Evolutionary conservation across 2,113 vertebrate genomes (phyloP).

Genomic region (Hyla sarda): DNA sequence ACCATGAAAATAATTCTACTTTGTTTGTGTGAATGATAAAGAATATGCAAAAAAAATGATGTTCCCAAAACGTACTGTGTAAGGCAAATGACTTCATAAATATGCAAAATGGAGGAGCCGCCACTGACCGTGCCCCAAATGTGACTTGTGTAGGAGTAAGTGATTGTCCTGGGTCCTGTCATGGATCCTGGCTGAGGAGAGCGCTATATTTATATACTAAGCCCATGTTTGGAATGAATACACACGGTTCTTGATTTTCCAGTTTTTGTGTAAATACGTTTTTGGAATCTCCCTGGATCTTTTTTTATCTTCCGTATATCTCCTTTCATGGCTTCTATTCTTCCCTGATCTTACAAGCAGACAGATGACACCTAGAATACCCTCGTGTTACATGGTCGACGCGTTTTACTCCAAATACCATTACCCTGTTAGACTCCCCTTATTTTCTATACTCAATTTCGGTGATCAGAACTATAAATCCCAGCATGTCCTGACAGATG

Average conservation of each 20-base stretch:
- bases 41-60: conserved; percentile 14
- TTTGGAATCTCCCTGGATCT: background rate
- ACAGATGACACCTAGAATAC: background rate
- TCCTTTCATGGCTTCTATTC: background rate
- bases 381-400: too few relatives aligned
- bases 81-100: conserved; percentile 23
- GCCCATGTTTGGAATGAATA: background rate
- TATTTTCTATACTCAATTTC: too few relatives aligned
- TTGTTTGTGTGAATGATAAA: conserved; percentile 8
- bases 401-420: background rate
- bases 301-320: background rate
- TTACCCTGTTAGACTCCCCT: too few relatives aligned
- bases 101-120: background rate
- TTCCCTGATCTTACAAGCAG: background rate
- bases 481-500: too few relatives aligned
- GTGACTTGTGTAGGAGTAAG: background rate
- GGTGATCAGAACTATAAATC: too few relatives aligned
- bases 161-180: background rate
- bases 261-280: conserved; percentile 38
- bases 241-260: background rate
- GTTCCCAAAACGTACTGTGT: background rate
- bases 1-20: background rate
- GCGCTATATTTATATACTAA: background rate
- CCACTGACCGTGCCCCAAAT: background rate
- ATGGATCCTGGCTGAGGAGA: background rate